phyloP scores from a whole-genome alignment of 2,888 invertebrate species.

The Spisula solida region DNA sequence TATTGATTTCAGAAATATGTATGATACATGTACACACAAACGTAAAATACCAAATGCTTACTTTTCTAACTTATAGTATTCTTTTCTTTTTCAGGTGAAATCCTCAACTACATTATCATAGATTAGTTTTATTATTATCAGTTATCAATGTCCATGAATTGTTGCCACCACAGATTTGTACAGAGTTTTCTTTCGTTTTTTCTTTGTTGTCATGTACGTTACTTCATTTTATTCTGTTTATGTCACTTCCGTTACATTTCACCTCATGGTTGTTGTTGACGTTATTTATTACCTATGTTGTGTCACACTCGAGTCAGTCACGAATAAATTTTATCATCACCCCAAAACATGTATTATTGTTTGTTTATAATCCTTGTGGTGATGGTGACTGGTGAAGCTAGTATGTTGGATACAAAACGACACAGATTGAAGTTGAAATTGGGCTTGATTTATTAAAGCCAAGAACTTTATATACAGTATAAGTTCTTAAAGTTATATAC shows the following conservation, averaged over 20 bases:
- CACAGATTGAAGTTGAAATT: too few species aligned
- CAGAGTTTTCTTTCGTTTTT: background rate
- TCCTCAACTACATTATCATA: constrained; percentile 37
- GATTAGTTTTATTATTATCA: constrained; percentile 5
- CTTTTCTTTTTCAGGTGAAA: constrained; percentile 33
- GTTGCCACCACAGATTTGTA: constrained; percentile 20
- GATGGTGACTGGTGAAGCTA: too few species aligned
- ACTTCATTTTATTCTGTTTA: constrained; percentile 9
- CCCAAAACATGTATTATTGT: background rate
- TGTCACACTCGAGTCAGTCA: constrained; percentile 26
- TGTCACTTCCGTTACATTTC: constrained; percentile 8
- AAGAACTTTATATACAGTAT: too few species aligned
- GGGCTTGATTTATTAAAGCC: too few species aligned
- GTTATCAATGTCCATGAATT: constrained; percentile 13
- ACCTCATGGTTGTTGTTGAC: constrained; percentile 14
- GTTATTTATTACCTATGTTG: background rate
- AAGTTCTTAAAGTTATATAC: too few species aligned
- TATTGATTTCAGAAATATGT: background rate
- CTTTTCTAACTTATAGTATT: too few species aligned
- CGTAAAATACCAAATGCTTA: too few species aligned
- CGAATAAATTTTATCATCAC: background rate
- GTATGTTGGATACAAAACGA: too few species aligned
- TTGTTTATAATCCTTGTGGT: too few species aligned
- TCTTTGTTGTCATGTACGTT: background rate
- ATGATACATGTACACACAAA: background rate